phyloP scores from a whole-genome alignment of 2,797 vertebrate species.

The Brotula barbata region DNA sequence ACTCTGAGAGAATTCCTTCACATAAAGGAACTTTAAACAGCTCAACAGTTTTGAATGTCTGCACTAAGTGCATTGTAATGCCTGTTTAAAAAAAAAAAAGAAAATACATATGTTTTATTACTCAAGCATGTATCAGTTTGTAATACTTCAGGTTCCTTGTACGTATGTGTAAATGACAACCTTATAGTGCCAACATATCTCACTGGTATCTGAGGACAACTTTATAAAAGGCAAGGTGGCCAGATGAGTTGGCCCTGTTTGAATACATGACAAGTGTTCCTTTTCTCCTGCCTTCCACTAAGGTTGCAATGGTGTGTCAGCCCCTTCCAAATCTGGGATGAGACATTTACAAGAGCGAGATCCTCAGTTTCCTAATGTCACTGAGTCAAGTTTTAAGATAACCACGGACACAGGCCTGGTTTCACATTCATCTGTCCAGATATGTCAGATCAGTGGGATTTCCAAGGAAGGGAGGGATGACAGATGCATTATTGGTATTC shows the following conservation, averaged over 20 bases:
- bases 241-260: constrained; percentile 67
- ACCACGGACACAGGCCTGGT: constrained; percentile 25
- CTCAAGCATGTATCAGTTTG: constrained; percentile 81
- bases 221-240: constrained; percentile 71
- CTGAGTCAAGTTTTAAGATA: constrained; percentile 36
- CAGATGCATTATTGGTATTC: constrained; percentile 56
- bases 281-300: constrained; percentile 46
- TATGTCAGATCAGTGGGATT: constrained; percentile 27
- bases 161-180: constrained; percentile 78
- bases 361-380: constrained; percentile 38
- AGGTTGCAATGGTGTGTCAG: constrained; percentile 22
- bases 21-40: constrained; percentile 73
- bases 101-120: constrained; percentile 77
- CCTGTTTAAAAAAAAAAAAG: constrained; percentile 71
- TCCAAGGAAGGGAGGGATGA: constrained; percentile 39
- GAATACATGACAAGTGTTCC: constrained; percentile 55
- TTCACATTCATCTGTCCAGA: constrained; percentile 33
- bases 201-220: constrained; percentile 73
- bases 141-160: constrained; percentile 81
- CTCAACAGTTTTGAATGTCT: constrained; percentile 81
- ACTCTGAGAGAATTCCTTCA: constrained; percentile 61
- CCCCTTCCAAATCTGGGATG: constrained; percentile 6
- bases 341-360: constrained; percentile 22
- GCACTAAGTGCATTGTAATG: constrained; percentile 84
- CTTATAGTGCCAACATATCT: constrained; percentile 78